A percentile compares a stretch with the other conserved stretches of the same genome.
Conservation (phyloP, 2,113 vertebrate genomes). For the Ageneiosus marmoratus region DNA sequence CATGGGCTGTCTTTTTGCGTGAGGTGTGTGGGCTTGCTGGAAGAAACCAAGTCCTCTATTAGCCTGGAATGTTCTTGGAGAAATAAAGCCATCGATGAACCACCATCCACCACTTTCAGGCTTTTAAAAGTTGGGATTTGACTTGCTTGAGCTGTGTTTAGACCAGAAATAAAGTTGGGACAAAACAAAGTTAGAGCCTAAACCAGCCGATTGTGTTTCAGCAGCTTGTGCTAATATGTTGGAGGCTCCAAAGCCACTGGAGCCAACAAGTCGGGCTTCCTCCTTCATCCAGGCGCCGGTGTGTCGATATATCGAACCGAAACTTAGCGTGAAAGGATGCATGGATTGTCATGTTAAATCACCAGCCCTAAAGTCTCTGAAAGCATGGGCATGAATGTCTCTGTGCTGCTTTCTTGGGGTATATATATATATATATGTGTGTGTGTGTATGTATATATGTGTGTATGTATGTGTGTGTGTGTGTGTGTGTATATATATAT, state of each 20-base stretch:
- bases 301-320: constrained; percentile 26
- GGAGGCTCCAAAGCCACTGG: constrained; percentile 30
- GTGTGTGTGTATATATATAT: too few relatives aligned
- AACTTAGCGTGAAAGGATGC: neutral
- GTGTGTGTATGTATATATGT: too few relatives aligned
- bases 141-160: neutral
- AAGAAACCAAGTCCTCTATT: constrained; percentile 57
- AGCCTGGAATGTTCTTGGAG: constrained; percentile 67
- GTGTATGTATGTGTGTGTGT: too few relatives aligned
- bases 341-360: constrained; percentile 23
- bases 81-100: constrained; percentile 37
- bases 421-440: neutral
- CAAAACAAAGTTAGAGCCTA: constrained; percentile 54
- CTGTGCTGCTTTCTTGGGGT: neutral
- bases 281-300: constrained; percentile 20
- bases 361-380: constrained; percentile 20
- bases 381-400: neutral
- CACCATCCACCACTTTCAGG: constrained; percentile 55
- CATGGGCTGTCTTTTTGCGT: constrained; percentile 28
- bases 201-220: constrained; percentile 9
- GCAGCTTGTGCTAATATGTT: constrained; percentile 47
- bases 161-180: constrained; percentile 36
- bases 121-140: constrained; percentile 65
- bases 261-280: constrained; percentile 51
- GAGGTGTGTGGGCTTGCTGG: constrained; percentile 47